phyloP scores from a whole-genome alignment of 2,888 invertebrate species.

The Ormyrus thymus region DNA sequence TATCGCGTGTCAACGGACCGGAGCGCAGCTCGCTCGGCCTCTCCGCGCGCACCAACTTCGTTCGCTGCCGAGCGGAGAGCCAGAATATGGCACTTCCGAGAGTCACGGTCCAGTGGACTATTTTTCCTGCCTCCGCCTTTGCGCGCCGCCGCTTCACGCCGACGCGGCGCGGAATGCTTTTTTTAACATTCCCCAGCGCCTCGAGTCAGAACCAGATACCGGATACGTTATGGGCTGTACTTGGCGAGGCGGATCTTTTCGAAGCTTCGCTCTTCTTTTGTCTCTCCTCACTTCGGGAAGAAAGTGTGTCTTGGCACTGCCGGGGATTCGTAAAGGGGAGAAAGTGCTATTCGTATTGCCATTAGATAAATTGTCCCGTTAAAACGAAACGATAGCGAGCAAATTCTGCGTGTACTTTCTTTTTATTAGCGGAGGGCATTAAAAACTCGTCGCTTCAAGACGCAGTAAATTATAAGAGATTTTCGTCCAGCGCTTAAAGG shows the following conservation, averaged over 20 bases:
- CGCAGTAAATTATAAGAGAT: too few relatives aligned
- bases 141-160: too few relatives aligned
- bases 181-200: slow-evolving; percentile 10
- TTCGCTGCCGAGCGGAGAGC: not conserved
- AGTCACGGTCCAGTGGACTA: slow-evolving; percentile 36
- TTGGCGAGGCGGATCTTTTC: not conserved
- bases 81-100: slow-evolving; percentile 34
- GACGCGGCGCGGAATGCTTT: slow-evolving; percentile 1
- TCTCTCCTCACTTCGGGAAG: too few relatives aligned
- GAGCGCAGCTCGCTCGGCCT: not conserved
- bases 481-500: too few relatives aligned
- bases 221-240: not conserved
- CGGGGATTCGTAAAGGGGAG: not conserved
- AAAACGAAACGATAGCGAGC: not conserved
- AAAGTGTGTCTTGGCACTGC: too few relatives aligned
- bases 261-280: not conserved
- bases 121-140: not conserved
- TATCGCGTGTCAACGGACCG: not conserved
- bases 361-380: not conserved
- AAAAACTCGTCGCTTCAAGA: not conserved
- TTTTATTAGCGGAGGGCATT: too few relatives aligned
- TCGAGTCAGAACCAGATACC: not conserved
- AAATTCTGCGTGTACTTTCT: not conserved
- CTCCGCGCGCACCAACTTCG: not conserved
- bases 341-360: not conserved